Base-by-base conservation (phyloP, 2,113 vertebrate genomes). In the Lophius piscatorius region DNA sequence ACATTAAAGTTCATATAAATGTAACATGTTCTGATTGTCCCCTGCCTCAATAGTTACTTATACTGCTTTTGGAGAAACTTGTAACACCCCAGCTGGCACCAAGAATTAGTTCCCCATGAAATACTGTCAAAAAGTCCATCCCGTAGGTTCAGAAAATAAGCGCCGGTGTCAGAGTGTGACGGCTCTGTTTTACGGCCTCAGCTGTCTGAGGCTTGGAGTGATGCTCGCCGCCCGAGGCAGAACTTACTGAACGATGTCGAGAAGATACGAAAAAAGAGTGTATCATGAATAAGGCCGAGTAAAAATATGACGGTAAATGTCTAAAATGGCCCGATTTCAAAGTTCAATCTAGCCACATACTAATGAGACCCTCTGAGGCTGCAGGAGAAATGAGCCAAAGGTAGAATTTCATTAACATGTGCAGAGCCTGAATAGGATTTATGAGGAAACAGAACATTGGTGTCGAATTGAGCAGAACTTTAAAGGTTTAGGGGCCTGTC, bases 331-430 rank as follows among this genome's bases (percentile, higher is more conserved):
- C n/a, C n/a, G n/a, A n/a, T n/a, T n/a, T n/a, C n/a, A 50, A 73
- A 42, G 35, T 64, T 73, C 58, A 81, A 50, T 13, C 61, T 14
- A 59, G 2, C 48, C 66, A 56, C 54, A 48, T 16, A 74, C 50
- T 55, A 31, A 34, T 23, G 11, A n/a, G 23, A 57, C 20, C 44
- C 67, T 78, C 59, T 74, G 77, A 76, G 41, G 74, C 67, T 58
- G 79, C 81, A 81, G 54, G 36, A 54, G 33, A 50, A 74, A 38
- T 40, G 12, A 47, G 47, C 31, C 22, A 38, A 48, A 79, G 70
- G 82, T 84, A 87, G 85, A 60, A 81, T 80, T 74, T 81, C 78
- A 87, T 74, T 77, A 87, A 80, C 72, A 41, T 81, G 70, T 61
- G 9, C 26, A 28, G 26, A 9, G 9, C 1, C 9, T 28, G 26